phyloP scores from a whole-genome alignment of 2,888 invertebrate species.

The Schrankia costaestrigalis region DNA sequence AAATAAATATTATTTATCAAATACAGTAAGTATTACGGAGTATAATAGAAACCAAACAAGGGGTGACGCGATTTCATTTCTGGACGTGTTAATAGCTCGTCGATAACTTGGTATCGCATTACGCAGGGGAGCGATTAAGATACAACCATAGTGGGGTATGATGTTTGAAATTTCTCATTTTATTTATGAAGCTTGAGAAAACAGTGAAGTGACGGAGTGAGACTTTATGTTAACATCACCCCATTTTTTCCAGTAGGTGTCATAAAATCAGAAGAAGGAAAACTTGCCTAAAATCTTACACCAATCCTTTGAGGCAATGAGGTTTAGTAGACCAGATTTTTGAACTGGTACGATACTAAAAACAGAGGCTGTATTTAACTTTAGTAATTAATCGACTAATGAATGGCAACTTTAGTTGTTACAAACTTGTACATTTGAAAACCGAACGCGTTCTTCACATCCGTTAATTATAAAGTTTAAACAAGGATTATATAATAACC shows the following conservation, averaged over 20 bases:
- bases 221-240: too few species aligned
- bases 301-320: too few species aligned
- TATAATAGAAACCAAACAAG: constrained; percentile 26
- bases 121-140: constrained; percentile 30
- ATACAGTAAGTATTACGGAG: constrained; percentile 1
- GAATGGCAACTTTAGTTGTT: constrained; percentile 5
- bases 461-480: constrained; percentile 35
- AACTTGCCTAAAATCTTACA: too few species aligned
- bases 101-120: constrained; percentile 36
- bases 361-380: too few species aligned
- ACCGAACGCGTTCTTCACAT: constrained; percentile 26
- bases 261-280: too few species aligned
- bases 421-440: constrained; percentile 16
- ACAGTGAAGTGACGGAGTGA: constrained; percentile 4
- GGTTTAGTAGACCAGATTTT: too few species aligned
- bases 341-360: too few species aligned
- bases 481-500: too few species aligned
- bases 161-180: constrained; percentile 4
- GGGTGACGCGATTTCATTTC: constrained; percentile 40
- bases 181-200: constrained; percentile 6
- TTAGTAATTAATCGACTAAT: constrained; percentile 13
- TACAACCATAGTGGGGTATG: constrained; percentile 11
- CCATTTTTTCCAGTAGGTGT: too few species aligned
- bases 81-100: constrained; percentile 36
- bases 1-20: too few species aligned